Percentiles rank a stretch among this genome's conserved stretches.
Conservation (phyloP, 2,888 invertebrate genomes). For the Eristalinus aeneus region DNA sequence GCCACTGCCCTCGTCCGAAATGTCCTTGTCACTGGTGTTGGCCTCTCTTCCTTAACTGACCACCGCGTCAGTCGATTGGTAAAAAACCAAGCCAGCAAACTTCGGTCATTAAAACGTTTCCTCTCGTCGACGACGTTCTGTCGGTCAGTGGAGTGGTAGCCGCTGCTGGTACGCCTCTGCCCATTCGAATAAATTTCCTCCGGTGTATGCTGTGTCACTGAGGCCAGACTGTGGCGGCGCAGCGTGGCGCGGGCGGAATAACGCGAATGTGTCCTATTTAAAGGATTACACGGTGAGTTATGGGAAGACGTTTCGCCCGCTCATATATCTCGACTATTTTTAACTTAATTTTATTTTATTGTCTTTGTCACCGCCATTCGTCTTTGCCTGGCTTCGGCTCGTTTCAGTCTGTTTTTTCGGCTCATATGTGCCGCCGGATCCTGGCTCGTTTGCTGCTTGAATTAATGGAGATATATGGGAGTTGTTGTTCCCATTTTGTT, state of each 20-base stretch:
- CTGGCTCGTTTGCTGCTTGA: constrained; percentile 55
- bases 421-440: constrained; percentile 14
- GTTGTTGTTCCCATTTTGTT: constrained; percentile 43
- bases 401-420: neutral
- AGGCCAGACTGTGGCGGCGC: neutral
- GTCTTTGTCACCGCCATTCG: constrained; percentile 72
- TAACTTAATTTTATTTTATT: constrained; percentile 81
- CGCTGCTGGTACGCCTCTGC: constrained; percentile 2
- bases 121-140: constrained; percentile 26
- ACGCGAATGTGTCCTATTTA: constrained; percentile 80
- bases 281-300: constrained; percentile 79
- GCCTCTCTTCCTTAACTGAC: neutral
- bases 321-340: constrained; percentile 78
- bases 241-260: constrained; percentile 74
- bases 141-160: constrained; percentile 59
- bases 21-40: constrained; percentile 41
- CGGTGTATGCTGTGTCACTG: constrained; percentile 28
- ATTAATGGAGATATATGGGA: constrained; percentile 69
- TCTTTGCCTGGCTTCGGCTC: constrained; percentile 36
- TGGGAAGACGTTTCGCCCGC: constrained; percentile 71
- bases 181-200: constrained; percentile 69
- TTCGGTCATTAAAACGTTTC: constrained; percentile 59
- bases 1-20: constrained; percentile 13
- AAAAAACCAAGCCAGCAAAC: constrained; percentile 52
- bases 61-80: constrained; percentile 35